Evolutionary conservation across 2,888 invertebrate species (phyloP).

Genomic region (Callyntrura sp.): DNA sequence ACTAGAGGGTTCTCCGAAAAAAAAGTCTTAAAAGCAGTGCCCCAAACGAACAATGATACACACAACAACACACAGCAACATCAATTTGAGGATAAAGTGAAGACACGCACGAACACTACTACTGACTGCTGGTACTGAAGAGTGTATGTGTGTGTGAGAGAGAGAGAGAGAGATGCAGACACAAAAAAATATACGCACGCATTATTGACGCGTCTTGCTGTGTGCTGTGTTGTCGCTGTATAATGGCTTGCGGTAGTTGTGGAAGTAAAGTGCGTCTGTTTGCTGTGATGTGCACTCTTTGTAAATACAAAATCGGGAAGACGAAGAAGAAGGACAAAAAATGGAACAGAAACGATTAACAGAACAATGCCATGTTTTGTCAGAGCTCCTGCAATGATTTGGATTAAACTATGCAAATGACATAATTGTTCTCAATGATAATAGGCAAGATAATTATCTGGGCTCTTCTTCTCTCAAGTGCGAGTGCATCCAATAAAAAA

Average conservation of each 20-base stretch:
- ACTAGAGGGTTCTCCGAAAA: constrained; percentile 48
- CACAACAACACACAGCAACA: not conserved
- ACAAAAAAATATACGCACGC: constrained; percentile 14
- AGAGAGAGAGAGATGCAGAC: too few relatives aligned
- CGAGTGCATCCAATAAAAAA: constrained; percentile 5
- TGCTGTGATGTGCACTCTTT: constrained; percentile 1
- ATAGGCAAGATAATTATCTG: constrained; percentile 76
- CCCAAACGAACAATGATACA: too few relatives aligned
- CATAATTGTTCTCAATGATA: constrained; percentile 77
- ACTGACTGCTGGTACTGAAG: too few relatives aligned
- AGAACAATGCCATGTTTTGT: constrained; percentile 74
- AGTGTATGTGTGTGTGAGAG: too few relatives aligned
- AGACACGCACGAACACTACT: constrained; percentile 45
- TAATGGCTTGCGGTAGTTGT: constrained; percentile 39
- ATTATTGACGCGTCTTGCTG: constrained; percentile 55
- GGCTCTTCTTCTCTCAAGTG: constrained; percentile 34
- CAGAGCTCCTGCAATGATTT: constrained; percentile 77
- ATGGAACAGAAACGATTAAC: constrained; percentile 48
- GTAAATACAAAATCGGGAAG: constrained; percentile 24
- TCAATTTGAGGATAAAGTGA: constrained; percentile 18
- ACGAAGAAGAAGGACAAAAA: constrained; percentile 35
- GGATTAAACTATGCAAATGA: constrained; percentile 78
- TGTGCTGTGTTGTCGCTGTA: too few relatives aligned
- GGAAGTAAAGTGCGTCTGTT: not conserved
- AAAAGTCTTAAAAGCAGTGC: not conserved